Conservation (phyloP, 2,113 vertebrate species). For the Neogale vison region DNA sequence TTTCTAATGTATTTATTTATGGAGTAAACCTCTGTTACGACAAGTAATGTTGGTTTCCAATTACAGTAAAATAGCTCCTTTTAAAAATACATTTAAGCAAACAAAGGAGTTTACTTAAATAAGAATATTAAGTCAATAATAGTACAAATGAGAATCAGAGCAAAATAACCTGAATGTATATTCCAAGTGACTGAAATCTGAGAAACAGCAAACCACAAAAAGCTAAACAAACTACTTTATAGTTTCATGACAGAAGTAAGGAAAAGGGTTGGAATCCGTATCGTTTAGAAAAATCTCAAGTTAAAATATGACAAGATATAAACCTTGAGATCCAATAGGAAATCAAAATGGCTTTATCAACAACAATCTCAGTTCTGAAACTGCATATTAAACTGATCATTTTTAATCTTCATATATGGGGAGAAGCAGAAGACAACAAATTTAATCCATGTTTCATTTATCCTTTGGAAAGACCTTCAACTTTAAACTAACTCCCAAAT, state of each 20-base stretch:
- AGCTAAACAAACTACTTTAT: background rate
- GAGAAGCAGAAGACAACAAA: background rate
- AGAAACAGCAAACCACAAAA: conserved; percentile 34
- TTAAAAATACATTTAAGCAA: conserved; percentile 17
- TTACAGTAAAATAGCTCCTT: background rate
- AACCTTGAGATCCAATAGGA: background rate
- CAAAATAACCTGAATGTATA: background rate
- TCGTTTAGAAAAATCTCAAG: background rate
- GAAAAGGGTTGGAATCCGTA: background rate
- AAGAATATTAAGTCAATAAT: background rate
- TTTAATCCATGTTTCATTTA: conserved; percentile 3
- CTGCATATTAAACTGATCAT: background rate
- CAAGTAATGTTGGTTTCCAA: conserved; percentile 37
- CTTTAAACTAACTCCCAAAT: background rate
- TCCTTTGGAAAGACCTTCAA: conserved; percentile 11
- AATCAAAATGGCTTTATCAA: background rate
- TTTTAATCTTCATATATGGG: background rate
- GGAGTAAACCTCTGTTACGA: background rate
- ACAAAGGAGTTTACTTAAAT: background rate
- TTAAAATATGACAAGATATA: conserved; percentile 14
- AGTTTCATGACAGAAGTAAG: background rate
- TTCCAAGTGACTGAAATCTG: background rate
- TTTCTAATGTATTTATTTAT: conserved; percentile 24
- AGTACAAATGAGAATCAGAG: background rate
- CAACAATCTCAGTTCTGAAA: conserved; percentile 8